Percentiles rank a stretch among this genome's conserved stretches.
phyloP scores from a whole-genome alignment of 2,797 vertebrate species.

The Smutsia gigantea region DNA sequence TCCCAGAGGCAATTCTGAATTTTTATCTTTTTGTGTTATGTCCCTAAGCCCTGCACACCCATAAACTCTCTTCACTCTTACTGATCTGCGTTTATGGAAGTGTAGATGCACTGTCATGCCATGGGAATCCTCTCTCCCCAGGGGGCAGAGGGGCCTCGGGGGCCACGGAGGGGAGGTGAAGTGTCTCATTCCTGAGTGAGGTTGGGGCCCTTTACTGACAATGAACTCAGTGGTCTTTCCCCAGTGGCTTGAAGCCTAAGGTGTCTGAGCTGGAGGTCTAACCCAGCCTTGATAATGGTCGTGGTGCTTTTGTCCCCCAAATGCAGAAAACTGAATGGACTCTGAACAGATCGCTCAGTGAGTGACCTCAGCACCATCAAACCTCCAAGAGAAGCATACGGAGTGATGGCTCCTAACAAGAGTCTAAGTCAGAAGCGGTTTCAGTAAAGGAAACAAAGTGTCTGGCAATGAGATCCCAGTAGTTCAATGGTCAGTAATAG shows the following conservation, averaged over 20 bases:
- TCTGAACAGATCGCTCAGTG: background rate
- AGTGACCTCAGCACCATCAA: background rate
- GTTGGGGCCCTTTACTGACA: background rate
- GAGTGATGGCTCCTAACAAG: background rate
- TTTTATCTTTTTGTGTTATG: background rate
- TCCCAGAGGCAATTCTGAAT: background rate
- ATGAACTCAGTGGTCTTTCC: background rate
- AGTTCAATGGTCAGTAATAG: background rate
- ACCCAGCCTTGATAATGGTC: background rate
- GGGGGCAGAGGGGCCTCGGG: no score
- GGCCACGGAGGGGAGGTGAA: background rate
- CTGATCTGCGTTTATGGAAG: background rate
- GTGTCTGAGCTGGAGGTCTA: background rate
- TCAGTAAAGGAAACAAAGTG: background rate
- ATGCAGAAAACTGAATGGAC: background rate
- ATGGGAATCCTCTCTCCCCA: background rate
- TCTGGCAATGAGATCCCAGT: background rate
- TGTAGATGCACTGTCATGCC: background rate
- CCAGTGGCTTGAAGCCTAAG: background rate
- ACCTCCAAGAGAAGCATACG: background rate
- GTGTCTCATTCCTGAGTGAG: background rate
- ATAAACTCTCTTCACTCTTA: background rate
- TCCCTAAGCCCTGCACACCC: background rate
- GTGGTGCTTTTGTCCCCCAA: background rate
- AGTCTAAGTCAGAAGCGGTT: background rate